These are phyloP conservation scores for Hestina assimilis DNA, from an alignment of 1,140 invertebrate genomes.

Conservation along the genomic window DNA sequence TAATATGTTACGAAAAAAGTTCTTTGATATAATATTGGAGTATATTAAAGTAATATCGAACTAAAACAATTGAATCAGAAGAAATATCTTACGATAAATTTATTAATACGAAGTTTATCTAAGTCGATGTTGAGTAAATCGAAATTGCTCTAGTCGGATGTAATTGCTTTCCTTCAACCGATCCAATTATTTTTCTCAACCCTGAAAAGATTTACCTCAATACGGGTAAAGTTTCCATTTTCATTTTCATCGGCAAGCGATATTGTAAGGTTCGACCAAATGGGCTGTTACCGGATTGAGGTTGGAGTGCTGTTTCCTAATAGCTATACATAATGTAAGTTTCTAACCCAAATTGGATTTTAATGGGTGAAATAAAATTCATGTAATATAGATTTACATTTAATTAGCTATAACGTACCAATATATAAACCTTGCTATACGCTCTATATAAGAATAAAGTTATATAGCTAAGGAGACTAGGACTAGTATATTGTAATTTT, in stretches of 20 bases:
- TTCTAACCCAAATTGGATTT: conserved; percentile 20
- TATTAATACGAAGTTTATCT: conserved; percentile 63
- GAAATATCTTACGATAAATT: conserved; percentile 41
- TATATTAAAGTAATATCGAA: neutral
- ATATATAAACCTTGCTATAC: too few species aligned
- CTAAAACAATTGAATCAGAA: conserved; percentile 32
- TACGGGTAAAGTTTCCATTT: conserved; percentile 57
- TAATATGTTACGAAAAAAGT: too few species aligned
- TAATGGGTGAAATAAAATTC: neutral
- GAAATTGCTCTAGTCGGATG: conserved; percentile 62
- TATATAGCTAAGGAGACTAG: too few species aligned
- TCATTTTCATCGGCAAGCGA: conserved; percentile 55
- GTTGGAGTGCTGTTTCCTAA: conserved; percentile 14
- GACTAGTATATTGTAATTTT: too few species aligned
- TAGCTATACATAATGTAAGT: conserved; percentile 16
- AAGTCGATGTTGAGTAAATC: conserved; percentile 64
- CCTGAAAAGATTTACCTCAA: conserved; percentile 62
- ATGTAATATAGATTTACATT: too few species aligned
- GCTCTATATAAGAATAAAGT: too few species aligned
- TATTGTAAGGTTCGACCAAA: conserved; percentile 48
- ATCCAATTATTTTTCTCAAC: conserved; percentile 72
- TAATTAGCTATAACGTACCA: too few species aligned
- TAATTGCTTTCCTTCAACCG: conserved; percentile 69
- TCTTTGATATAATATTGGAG: too few species aligned
- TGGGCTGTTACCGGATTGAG: conserved; percentile 28